Evolutionary conservation across 35 echinoderm and acorn worm genomes (phyloP), one percentile per base, ranked within the genome.

Genomic region (Ophioderma brevispina): DNA sequence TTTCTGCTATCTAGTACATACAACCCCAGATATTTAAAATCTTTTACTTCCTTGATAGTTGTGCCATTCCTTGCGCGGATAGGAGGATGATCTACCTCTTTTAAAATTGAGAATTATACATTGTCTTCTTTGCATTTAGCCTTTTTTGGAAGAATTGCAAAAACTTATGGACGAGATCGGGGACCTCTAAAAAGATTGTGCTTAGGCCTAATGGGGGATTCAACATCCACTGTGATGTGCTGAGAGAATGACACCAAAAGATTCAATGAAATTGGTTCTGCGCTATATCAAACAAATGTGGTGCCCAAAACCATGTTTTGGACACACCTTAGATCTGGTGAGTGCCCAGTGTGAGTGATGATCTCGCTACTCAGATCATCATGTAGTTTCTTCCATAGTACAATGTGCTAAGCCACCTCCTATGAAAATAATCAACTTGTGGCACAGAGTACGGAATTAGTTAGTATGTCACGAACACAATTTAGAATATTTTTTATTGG

Each of bases 281-380:
- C 32, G 1, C 4, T 42, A 30, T 39, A 38, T 37, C 37, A 8
- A 40, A 11, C 37, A 81, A 42, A 81, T 21, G n/a, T 81, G 2
- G 1, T 37, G 80, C 14, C 52, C 84, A 13, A 87, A 32, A 21
- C 84, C 34, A 23, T 38, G 0, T 35, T 18, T 14, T 37, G 84
- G 84, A 11, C 84, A 87, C 19, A 87, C 34, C 37, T 59, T 87
- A 14, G 86, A 88, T 43, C 39, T 40, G 41, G 0, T 79, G 11
- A 40, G 78, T 23, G 14, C 64, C 13, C 17, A n/a, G 63, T 25
- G 10, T 13, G 8, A 76, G 40, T 15, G 86, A 79, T 88, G 38
- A 88, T n/a, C 15, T 79, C 17, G 6, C 2, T 0, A 31, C 25
- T 84, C 81, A 19, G 75, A 88, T 78, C 86, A 88, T 43, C 17